These are phyloP conservation scores for Liposcelis brunnea DNA, from an alignment of 2,888 invertebrate genomes.

Conservation along the genomic window DNA sequence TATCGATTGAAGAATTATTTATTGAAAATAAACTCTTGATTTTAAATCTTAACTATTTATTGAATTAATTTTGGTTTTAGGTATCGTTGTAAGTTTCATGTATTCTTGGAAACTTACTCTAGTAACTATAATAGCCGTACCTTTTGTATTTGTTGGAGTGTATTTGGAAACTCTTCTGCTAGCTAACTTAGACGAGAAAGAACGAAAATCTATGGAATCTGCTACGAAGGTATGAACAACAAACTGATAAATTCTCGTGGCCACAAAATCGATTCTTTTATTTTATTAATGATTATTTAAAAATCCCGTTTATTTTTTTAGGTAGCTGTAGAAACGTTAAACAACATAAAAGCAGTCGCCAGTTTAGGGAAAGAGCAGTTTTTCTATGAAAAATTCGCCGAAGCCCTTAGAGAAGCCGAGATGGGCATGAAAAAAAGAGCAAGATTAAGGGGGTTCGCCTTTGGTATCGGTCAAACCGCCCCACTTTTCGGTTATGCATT, in stretches of 20 bases:
- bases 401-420: background rate
- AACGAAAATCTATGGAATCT: too few species aligned
- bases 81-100: background rate
- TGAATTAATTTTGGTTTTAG: background rate
- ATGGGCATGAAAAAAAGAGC: background rate
- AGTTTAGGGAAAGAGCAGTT: conserved; percentile 1
- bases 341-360: background rate
- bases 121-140: background rate
- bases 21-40: too few species aligned
- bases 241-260: too few species aligned
- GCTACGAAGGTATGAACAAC: too few species aligned
- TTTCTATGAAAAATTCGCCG: background rate
- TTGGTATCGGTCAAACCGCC: background rate
- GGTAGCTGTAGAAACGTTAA: background rate
- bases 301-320: too few species aligned
- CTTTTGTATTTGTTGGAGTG: background rate
- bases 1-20: too few species aligned
- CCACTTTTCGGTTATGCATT: background rate
- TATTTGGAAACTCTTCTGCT: background rate
- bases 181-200: too few species aligned
- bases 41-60: too few species aligned
- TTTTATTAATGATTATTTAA: too few species aligned
- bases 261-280: too few species aligned
- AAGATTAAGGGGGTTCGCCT: background rate
- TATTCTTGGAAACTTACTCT: conserved; percentile 3